These are phyloP conservation scores for Trachurus trachurus DNA, from an alignment of 2,797 vertebrate genomes.

Conservation along the genomic window DNA sequence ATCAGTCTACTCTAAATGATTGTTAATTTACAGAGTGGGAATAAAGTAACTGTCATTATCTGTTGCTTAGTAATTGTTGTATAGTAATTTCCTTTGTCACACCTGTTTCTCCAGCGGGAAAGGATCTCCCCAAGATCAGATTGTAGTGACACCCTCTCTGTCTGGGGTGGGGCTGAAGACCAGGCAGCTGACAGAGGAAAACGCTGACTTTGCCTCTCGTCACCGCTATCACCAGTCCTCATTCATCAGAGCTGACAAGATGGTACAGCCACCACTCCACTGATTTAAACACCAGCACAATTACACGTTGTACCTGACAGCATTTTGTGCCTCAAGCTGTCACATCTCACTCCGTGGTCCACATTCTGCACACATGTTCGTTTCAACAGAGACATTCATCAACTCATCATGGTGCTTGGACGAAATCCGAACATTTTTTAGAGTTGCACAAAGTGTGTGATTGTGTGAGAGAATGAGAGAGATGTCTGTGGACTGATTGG, in stretches of 20 bases:
- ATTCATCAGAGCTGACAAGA: slow-evolving; percentile 79
- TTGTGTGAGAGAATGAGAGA: slow-evolving; percentile 6
- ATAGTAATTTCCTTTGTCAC: neutral
- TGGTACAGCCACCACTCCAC: slow-evolving; percentile 80
- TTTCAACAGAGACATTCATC: slow-evolving; percentile 15
- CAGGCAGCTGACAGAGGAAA: slow-evolving; percentile 95
- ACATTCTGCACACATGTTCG: slow-evolving; percentile 4
- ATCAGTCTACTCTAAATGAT: neutral
- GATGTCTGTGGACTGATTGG: neutral
- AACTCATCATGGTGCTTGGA: neutral
- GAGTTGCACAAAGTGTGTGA: slow-evolving; percentile 5
- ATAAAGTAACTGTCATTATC: neutral
- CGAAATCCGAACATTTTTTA: slow-evolving; percentile 19
- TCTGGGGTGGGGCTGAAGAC: slow-evolving; percentile 90
- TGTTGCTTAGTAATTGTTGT: neutral
- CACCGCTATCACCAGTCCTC: slow-evolving; percentile 95
- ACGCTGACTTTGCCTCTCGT: slow-evolving; percentile 93
- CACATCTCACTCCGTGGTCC: neutral
- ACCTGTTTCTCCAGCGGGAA: slow-evolving; percentile 78
- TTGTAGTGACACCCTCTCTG: slow-evolving; percentile 92
- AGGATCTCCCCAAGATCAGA: slow-evolving; percentile 84
- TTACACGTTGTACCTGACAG: slow-evolving; percentile 13
- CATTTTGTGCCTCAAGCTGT: slow-evolving; percentile 37
- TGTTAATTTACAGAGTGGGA: neutral
- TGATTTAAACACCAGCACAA: slow-evolving; percentile 57